These are phyloP conservation scores for Callaeas wilsoni DNA, from an alignment of 2,113 vertebrate genomes.

Conservation along the genomic window DNA sequence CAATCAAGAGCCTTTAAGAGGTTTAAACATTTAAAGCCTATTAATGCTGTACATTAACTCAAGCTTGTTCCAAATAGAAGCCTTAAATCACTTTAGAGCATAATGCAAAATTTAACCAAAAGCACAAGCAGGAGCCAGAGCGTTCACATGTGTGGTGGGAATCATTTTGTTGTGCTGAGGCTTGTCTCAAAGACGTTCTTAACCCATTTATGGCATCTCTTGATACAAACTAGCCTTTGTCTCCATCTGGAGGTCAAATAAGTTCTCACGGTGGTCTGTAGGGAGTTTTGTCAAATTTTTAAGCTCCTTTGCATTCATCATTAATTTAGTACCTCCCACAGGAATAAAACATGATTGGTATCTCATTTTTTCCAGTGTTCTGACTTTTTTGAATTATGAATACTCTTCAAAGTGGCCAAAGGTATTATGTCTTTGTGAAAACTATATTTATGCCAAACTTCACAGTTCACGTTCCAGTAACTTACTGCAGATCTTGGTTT, in stretches of 20 bases:
- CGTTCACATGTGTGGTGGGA: rapidly evolving
- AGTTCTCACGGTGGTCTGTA: neutral
- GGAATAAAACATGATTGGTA: neutral
- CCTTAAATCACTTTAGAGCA: neutral
- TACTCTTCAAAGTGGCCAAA: neutral
- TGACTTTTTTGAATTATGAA: neutral
- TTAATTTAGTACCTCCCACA: neutral
- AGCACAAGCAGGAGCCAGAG: neutral
- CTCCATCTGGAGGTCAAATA: conserved; percentile 22
- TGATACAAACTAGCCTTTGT: neutral
- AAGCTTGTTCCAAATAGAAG: neutral
- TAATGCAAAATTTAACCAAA: conserved; percentile 10
- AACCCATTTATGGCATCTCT: neutral
- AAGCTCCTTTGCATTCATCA: neutral
- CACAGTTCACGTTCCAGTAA: neutral
- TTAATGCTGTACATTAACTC: neutral
- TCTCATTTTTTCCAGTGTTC: neutral
- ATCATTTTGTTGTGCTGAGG: neutral
- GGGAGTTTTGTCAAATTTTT: neutral
- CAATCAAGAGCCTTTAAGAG: neutral
- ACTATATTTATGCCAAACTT: neutral
- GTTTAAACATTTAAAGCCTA: conserved; percentile 36
- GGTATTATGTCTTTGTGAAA: neutral
- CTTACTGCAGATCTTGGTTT: neutral
- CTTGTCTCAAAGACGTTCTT: neutral